A percentile compares a stretch with the other conserved stretches of the same genome.
phyloP scores from a whole-genome alignment of 1,140 invertebrate species.

The Solenopsis fugax region DNA sequence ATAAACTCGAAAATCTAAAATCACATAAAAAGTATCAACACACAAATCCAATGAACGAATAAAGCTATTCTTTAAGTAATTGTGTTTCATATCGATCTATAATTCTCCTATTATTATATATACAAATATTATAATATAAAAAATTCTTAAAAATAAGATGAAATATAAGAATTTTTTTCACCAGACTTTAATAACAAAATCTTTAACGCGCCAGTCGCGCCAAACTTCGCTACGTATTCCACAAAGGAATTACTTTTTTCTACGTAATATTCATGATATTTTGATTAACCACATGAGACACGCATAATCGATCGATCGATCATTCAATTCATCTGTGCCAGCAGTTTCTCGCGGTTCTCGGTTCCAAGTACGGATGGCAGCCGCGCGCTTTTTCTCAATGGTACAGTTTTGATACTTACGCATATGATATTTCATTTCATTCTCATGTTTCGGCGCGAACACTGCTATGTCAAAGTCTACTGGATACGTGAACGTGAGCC shows the following conservation, averaged over 20 bases:
- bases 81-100: too few species aligned
- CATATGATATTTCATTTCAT: slow-evolving; percentile 90
- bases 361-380: neutral
- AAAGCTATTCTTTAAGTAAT: too few species aligned
- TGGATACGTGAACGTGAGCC: slow-evolving; percentile 93
- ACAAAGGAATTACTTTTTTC: neutral
- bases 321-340: neutral
- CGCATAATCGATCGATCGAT: neutral
- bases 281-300: neutral
- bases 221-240: neutral
- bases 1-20: too few species aligned
- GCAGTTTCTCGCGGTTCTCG: neutral
- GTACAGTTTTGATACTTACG: slow-evolving; percentile 86
- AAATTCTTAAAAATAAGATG: too few species aligned
- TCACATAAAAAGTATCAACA: too few species aligned
- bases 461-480: slow-evolving; percentile 89
- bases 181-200: too few species aligned
- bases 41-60: too few species aligned
- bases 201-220: too few species aligned
- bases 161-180: too few species aligned
- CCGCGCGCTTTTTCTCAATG: neutral
- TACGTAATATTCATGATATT: neutral
- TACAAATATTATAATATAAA: too few species aligned
- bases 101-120: too few species aligned
- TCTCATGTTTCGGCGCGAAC: slow-evolving; percentile 87